Evolutionary conservation across 2,888 invertebrate species (phyloP).

Genomic region (Criorhina ranunculi): DNA sequence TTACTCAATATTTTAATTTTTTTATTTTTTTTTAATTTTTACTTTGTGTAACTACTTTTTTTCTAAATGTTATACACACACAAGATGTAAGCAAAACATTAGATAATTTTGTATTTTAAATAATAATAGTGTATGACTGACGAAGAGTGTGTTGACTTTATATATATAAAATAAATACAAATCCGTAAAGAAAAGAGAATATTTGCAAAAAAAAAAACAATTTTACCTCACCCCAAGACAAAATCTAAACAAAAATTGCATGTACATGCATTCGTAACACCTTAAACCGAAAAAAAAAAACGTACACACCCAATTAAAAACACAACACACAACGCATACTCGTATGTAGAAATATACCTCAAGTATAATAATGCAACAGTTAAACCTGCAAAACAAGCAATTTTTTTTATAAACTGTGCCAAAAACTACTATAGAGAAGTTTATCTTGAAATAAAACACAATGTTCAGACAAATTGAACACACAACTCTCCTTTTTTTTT

Average conservation of each 20-base stretch:
- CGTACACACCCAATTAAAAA: constrained; percentile 25
- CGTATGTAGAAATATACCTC: constrained; percentile 67
- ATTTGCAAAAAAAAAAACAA: constrained; percentile 62
- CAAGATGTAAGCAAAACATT: constrained; percentile 68
- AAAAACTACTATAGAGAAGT: constrained; percentile 66
- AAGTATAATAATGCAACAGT: constrained; percentile 73
- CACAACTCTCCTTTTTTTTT: neutral
- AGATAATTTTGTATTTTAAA: constrained; percentile 69
- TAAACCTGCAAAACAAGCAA: constrained; percentile 69
- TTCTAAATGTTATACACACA: constrained; percentile 61
- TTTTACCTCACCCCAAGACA: constrained; percentile 57
- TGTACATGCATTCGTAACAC: constrained; percentile 44
- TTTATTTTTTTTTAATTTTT: constrained; percentile 62
- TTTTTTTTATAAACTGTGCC: constrained; percentile 65
- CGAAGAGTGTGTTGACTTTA: constrained; percentile 76
- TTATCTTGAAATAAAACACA: constrained; percentile 58
- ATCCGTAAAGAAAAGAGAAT: constrained; percentile 10
- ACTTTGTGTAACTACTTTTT: constrained; percentile 67
- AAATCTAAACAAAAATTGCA: constrained; percentile 27
- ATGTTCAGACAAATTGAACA: constrained; percentile 2
- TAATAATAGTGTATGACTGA: constrained; percentile 75
- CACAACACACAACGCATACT: constrained; percentile 43
- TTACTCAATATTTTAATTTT: constrained; percentile 54
- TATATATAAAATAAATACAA: constrained; percentile 19
- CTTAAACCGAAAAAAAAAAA: neutral